Percentiles rank a stretch among this genome's conserved stretches.
These are phyloP conservation scores for Agrilus cyanescens DNA, from an alignment of 2,888 invertebrate species.

Conservation along the genomic window DNA sequence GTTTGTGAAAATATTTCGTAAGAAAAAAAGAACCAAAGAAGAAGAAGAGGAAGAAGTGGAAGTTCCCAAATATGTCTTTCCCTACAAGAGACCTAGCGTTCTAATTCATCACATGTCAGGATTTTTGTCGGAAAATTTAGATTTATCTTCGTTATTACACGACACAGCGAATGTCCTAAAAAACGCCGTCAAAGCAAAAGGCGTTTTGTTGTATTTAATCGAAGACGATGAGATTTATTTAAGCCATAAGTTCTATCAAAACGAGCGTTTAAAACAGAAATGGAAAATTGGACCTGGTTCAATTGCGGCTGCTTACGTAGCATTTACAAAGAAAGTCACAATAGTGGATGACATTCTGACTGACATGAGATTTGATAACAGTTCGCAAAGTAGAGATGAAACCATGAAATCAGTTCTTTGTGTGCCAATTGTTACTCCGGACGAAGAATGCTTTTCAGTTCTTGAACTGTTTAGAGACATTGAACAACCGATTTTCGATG, in stretches of 20 bases:
- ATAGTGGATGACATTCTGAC: slow-evolving; percentile 42
- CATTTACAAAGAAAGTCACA: slow-evolving; percentile 42
- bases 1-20: slow-evolving; percentile 35
- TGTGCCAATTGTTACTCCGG: slow-evolving; percentile 47
- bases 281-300: slow-evolving; percentile 44
- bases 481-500: slow-evolving; percentile 23
- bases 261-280: slow-evolving; percentile 42
- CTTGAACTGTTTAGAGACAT: slow-evolving; percentile 44
- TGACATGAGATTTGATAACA: slow-evolving; percentile 46
- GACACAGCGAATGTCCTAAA: slow-evolving; percentile 47
- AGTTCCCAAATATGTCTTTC: slow-evolving; percentile 29
- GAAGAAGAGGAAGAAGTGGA: slow-evolving; percentile 21
- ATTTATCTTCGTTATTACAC: slow-evolving; percentile 42
- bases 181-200: slow-evolving; percentile 43
- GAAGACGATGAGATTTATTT: slow-evolving; percentile 43
- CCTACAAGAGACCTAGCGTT: slow-evolving; percentile 29
- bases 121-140: slow-evolving; percentile 45
- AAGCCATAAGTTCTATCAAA: slow-evolving; percentile 39
- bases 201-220: slow-evolving; percentile 23
- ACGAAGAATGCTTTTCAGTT: slow-evolving; percentile 46
- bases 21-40: slow-evolving; percentile 20
- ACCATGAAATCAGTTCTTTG: slow-evolving; percentile 46
- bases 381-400: slow-evolving; percentile 34
- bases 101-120: slow-evolving; percentile 28
- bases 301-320: slow-evolving; percentile 46